phyloP scores from a whole-genome alignment of 2,888 invertebrate genomes.

The Helobdella robusta region DNA sequence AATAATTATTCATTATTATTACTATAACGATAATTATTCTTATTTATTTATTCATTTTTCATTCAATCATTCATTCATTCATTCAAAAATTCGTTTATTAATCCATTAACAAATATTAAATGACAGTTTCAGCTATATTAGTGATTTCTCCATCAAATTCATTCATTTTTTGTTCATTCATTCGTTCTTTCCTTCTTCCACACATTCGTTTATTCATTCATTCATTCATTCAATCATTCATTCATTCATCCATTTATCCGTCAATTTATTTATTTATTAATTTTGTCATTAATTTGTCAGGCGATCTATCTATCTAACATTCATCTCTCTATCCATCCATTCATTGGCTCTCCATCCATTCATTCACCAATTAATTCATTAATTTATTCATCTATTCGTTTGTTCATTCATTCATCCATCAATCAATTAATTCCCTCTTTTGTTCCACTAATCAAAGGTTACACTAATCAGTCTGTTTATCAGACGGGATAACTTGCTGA shows the following conservation, averaged over 20 bases:
- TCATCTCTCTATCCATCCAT: neutral
- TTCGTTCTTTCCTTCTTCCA: neutral
- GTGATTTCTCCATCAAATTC: neutral
- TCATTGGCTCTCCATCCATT: neutral
- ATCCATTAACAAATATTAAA: neutral
- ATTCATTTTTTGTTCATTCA: constrained; percentile 1
- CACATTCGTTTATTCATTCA: constrained; percentile 1
- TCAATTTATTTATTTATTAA: neutral
- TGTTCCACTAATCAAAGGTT: neutral
- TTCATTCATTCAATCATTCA: constrained; percentile 1
- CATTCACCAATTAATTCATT: neutral
- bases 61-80: too few species aligned
- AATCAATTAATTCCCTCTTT: neutral
- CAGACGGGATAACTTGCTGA: neutral
- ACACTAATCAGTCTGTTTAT: neutral
- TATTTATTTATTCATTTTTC: too few species aligned
- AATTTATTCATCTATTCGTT: constrained; percentile 1
- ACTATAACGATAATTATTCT: too few species aligned
- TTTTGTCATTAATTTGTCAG: neutral
- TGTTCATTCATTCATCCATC: neutral
- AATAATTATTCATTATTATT: too few species aligned
- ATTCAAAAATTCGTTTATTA: neutral
- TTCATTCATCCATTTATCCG: constrained; percentile 1
- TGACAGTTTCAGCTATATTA: neutral
- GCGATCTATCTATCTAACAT: neutral